These are phyloP conservation scores for Pantala flavescens DNA, from an alignment of 1,140 invertebrate species.

Conservation along the genomic window DNA sequence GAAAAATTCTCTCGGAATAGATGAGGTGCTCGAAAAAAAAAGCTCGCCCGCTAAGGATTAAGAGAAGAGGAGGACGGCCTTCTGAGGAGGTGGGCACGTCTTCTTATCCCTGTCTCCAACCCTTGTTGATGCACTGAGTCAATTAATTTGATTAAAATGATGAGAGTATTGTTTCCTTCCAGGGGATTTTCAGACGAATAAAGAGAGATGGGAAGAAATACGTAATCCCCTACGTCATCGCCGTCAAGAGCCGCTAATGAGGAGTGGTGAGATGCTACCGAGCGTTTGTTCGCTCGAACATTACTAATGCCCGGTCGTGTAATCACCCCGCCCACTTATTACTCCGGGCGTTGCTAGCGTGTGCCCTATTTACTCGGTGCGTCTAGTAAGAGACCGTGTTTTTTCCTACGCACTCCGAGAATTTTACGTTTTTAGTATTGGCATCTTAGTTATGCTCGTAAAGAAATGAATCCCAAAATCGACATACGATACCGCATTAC, in stretches of 20 bases:
- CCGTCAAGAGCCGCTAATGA: background rate
- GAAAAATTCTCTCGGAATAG: background rate
- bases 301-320: background rate
- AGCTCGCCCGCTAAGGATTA: background rate
- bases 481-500: no score
- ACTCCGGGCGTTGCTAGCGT: no score
- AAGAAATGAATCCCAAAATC: no score
- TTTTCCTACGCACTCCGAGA: no score
- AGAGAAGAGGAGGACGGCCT: background rate
- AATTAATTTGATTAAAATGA: constrained; percentile 7
- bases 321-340: background rate
- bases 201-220: background rate
- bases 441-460: no score
- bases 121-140: background rate
- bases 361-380: no score
- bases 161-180: background rate
- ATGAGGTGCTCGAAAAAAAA: background rate
- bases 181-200: background rate
- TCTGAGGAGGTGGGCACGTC: background rate
- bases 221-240: background rate
- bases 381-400: no score
- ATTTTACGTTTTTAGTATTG: no score
- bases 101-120: background rate
- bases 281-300: background rate
- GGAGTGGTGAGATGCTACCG: background rate